Conservation (phyloP, 2,888 invertebrate species). For the Xylota sylvarum region DNA sequence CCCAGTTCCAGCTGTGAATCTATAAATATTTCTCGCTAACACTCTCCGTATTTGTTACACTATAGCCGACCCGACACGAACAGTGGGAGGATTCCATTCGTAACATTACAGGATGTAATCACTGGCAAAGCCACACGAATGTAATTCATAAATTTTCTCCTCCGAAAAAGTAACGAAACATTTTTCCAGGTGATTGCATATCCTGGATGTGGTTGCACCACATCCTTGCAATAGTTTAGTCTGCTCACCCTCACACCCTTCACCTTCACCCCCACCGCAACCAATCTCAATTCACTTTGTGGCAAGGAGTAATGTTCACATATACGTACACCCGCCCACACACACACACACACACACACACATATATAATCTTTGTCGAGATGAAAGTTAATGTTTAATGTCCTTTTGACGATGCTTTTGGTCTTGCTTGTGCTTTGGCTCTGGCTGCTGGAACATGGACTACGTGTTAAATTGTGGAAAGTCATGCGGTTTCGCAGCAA, state of each 20-base stretch:
- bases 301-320: constrained; percentile 40
- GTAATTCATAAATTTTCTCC: constrained; percentile 73
- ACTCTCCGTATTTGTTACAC: constrained; percentile 22
- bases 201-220: constrained; percentile 66
- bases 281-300: constrained; percentile 68
- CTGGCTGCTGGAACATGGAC: constrained; percentile 29
- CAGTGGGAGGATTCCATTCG: constrained; percentile 45
- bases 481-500: constrained; percentile 60
- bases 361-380: constrained; percentile 38
- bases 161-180: constrained; percentile 61
- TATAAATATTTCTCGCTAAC: constrained; percentile 65
- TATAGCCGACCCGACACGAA: constrained; percentile 6
- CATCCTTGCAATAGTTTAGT: constrained; percentile 38
- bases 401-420: constrained; percentile 60
- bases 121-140: constrained; percentile 73
- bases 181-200: constrained; percentile 76
- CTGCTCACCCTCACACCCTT: not conserved
- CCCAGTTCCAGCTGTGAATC: constrained; percentile 52
- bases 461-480: constrained; percentile 65
- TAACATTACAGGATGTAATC: constrained; percentile 74
- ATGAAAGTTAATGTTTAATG: constrained; percentile 73
- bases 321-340: not conserved
- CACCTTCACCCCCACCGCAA: constrained; percentile 4
- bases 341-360: not conserved
- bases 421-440: constrained; percentile 49